These are phyloP conservation scores for Phalacrocorax aristotelis DNA, from an alignment of 2,113 vertebrate genomes.

Conservation along the genomic window DNA sequence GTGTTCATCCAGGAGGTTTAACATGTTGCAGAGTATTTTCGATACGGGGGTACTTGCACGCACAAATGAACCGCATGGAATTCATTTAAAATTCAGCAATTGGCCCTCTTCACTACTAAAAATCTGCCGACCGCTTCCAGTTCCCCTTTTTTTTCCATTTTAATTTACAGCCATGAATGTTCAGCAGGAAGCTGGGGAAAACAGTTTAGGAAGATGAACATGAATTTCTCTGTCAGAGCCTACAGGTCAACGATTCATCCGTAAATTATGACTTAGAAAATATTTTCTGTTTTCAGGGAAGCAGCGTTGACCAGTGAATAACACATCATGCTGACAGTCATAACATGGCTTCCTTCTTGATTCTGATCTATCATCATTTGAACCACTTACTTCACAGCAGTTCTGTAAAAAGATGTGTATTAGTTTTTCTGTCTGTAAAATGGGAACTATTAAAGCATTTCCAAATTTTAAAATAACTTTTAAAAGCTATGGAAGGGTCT, in stretches of 20 bases:
- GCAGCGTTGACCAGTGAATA: not conserved
- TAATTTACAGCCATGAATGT: conserved; percentile 24
- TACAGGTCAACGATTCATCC: not conserved
- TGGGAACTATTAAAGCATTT: not conserved
- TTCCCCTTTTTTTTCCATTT: not conserved
- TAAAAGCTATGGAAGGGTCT: not conserved
- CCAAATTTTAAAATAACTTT: not conserved
- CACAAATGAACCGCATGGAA: not conserved
- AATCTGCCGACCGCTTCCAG: not conserved
- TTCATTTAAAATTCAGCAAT: conserved; percentile 50
- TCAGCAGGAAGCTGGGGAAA: not conserved
- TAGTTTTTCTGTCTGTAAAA: not conserved
- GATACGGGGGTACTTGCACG: not conserved
- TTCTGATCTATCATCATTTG: not conserved
- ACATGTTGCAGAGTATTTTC: not conserved
- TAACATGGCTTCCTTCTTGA: not conserved
- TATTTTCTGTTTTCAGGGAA: conserved; percentile 4
- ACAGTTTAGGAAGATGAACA: not conserved
- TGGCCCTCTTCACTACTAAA: not conserved
- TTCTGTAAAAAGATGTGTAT: not conserved
- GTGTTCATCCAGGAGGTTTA: not conserved
- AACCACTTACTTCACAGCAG: not conserved
- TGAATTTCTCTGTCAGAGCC: not conserved
- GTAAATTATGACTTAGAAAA: not conserved
- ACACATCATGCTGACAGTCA: not conserved